These are phyloP conservation scores for Fukomys damarensis DNA, from an alignment of 2,113 vertebrate genomes.

Conservation along the genomic window DNA sequence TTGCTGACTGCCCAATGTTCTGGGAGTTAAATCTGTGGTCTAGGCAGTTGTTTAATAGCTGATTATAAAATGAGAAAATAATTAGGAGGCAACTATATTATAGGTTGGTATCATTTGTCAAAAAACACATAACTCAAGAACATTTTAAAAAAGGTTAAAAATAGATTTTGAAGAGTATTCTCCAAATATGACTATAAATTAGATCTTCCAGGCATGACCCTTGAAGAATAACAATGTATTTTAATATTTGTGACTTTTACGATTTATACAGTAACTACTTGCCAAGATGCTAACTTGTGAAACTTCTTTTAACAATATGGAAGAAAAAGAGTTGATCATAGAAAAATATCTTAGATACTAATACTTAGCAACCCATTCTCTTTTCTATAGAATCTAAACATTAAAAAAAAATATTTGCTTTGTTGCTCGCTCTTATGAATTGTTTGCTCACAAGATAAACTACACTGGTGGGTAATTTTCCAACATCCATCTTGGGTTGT, in stretches of 20 bases:
- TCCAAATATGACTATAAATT: background rate
- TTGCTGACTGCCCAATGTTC: background rate
- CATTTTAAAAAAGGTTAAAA: background rate
- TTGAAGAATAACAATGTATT: background rate
- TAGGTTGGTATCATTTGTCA: background rate
- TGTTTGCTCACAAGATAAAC: background rate
- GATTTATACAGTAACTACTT: background rate
- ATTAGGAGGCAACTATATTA: background rate
- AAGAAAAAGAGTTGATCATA: background rate
- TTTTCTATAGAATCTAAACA: background rate
- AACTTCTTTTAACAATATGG: background rate
- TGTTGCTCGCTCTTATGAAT: background rate
- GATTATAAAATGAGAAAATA: background rate
- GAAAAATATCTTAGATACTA: background rate
- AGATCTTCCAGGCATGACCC: background rate
- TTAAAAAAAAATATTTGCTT: background rate
- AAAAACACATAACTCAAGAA: background rate
- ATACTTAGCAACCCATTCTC: background rate
- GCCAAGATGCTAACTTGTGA: background rate
- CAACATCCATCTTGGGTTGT: background rate
- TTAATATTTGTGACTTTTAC: background rate
- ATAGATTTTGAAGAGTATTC: background rate
- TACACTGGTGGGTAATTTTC: background rate
- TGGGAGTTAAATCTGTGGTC: background rate
- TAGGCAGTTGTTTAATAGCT: background rate